phyloP scores from a whole-genome alignment of 2,113 vertebrate genomes.

The Rynchops niger region DNA sequence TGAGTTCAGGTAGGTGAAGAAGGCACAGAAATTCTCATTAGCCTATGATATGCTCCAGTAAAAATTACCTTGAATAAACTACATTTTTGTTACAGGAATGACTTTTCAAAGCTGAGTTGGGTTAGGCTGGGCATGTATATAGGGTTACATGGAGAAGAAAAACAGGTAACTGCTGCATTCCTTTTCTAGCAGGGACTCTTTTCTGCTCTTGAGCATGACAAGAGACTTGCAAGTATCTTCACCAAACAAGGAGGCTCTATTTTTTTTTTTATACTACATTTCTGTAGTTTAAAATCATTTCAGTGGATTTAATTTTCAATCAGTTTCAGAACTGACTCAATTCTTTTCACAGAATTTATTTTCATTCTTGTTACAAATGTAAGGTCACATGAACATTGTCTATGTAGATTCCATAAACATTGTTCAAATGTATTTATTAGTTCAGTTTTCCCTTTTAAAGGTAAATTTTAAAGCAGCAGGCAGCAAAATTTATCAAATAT shows the following conservation, averaged over 20 bases:
- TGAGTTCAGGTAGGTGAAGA: background rate
- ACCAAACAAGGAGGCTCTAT: background rate
- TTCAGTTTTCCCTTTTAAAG: background rate
- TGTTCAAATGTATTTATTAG: background rate
- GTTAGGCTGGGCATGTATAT: background rate
- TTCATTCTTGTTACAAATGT: background rate
- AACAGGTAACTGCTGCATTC: background rate
- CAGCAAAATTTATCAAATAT: background rate
- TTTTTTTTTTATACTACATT: background rate
- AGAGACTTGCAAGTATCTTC: background rate
- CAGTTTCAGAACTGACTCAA: background rate
- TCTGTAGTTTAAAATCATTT: background rate
- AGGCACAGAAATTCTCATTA: background rate
- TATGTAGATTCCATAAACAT: background rate
- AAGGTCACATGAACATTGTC: background rate
- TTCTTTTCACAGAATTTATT: background rate
- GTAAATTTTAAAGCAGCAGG: background rate
- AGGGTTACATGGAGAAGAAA: background rate
- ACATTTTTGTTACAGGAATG: background rate
- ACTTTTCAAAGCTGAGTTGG: background rate
- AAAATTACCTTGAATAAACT: background rate
- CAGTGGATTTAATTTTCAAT: background rate
- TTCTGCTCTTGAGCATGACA: background rate
- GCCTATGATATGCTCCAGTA: background rate
- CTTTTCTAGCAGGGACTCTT: background rate